A percentile compares a stretch with the other conserved stretches of the same genome.
Conservation (phyloP, 2,888 invertebrate species). For the Kuschelorhynchus macadamiae region DNA sequence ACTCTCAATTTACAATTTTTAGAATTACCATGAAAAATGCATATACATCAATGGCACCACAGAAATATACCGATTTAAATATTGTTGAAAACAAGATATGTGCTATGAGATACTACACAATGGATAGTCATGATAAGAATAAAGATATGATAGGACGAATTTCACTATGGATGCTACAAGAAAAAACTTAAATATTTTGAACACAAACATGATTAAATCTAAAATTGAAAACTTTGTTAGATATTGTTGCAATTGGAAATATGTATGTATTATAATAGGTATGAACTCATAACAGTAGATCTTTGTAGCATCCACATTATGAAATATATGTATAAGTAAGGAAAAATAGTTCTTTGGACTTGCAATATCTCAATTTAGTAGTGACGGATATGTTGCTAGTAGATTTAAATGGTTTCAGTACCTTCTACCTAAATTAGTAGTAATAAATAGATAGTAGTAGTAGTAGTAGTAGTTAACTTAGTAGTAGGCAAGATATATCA, state of each 20-base stretch:
- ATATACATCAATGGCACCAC: constrained; percentile 30
- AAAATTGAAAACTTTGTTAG: too few species aligned
- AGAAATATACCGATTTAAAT: constrained; percentile 6
- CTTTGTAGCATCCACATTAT: background rate
- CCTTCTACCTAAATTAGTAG: constrained; percentile 8
- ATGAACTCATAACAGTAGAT: background rate
- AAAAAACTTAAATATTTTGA: too few species aligned
- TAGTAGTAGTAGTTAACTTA: constrained; percentile 10
- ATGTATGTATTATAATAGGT: background rate
- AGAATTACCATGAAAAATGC: background rate
- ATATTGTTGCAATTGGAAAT: too few species aligned
- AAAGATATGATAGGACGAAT: constrained; percentile 22
- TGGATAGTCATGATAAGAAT: constrained; percentile 10
- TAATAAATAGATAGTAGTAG: constrained; percentile 12
- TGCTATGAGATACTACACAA: constrained; percentile 14
- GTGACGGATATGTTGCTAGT: constrained; percentile 34
- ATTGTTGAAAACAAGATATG: constrained; percentile 30
- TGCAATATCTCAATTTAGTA: background rate
- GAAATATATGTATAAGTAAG: constrained; percentile 13
- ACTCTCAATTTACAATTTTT: background rate
- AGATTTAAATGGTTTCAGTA: constrained; percentile 22
- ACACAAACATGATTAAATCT: too few species aligned
- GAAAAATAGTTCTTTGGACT: constrained; percentile 28
- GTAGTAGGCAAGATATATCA: constrained; percentile 22
- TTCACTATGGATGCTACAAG: background rate